These are phyloP conservation scores for Rhopilema esculentum DNA, from an alignment of 30 jellyfish, hydroid and myxozoan species.

Conservation along the genomic window DNA sequence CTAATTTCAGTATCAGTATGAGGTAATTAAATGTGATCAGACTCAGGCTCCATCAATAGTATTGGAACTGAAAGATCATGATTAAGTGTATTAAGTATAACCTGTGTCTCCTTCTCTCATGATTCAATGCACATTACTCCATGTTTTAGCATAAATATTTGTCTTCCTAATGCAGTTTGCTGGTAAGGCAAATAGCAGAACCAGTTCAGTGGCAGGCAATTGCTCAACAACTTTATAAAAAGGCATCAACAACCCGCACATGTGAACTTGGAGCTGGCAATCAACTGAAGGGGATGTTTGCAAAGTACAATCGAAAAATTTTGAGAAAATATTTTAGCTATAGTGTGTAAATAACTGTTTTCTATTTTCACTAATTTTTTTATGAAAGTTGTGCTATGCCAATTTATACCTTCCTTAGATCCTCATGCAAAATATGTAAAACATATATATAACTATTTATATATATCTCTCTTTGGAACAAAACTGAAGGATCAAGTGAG, in stretches of 20 bases:
- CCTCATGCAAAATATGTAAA: too few relatives aligned
- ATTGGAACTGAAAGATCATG: too few relatives aligned
- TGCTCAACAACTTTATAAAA: constrained; percentile 27
- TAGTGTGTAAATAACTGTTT: constrained; percentile 9
- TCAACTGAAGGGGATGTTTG: constrained; percentile 80
- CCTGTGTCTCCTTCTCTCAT: too few relatives aligned
- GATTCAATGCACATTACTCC: too few relatives aligned
- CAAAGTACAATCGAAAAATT: constrained; percentile 62
- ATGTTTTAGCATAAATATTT: too few relatives aligned
- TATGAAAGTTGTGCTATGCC: not conserved
- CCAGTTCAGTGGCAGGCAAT: constrained; percentile 91
- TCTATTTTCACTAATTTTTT: not conserved
- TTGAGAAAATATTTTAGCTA: constrained; percentile 39
- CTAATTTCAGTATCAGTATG: too few relatives aligned
- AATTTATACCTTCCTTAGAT: not conserved
- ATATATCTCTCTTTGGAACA: too few relatives aligned
- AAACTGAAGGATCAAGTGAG: too few relatives aligned
- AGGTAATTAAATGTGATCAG: too few relatives aligned
- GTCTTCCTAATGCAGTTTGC: constrained; percentile 48
- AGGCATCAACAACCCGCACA: constrained; percentile 34
- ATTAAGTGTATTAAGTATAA: too few relatives aligned
- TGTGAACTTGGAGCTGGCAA: constrained; percentile 92
- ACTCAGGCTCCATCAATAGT: too few relatives aligned
- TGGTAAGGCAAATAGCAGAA: constrained; percentile 86
- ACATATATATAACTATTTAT: too few relatives aligned